A percentile compares a stretch with the other conserved stretches of the same genome.
These are phyloP conservation scores for Umimayanthus chanpuru DNA, from an alignment of 92 coral and sea anemone genomes.

Conservation along the genomic window DNA sequence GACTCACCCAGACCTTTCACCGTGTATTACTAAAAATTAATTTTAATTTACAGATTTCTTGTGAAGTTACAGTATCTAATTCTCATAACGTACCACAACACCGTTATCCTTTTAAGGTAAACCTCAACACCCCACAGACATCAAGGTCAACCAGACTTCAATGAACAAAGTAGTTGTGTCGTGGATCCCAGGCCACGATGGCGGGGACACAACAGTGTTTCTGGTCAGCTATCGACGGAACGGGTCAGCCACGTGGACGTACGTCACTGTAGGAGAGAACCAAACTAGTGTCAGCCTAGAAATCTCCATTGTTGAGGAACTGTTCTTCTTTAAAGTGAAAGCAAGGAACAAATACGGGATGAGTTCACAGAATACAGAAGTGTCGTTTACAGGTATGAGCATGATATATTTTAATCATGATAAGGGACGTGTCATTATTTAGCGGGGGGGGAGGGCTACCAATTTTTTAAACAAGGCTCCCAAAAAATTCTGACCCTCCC, in stretches of 20 bases:
- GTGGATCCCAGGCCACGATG: slow-evolving; percentile 85
- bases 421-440: too few relatives aligned
- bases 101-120: slow-evolving; percentile 55
- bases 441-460: too few relatives aligned
- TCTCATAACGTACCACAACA: neutral
- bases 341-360: slow-evolving; percentile 75
- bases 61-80: neutral
- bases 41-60: too few relatives aligned
- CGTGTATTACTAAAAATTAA: neutral
- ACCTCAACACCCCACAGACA: slow-evolving; percentile 73
- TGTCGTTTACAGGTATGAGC: slow-evolving; percentile 48
- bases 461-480: too few relatives aligned
- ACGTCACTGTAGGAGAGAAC: slow-evolving; percentile 32
- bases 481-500: too few relatives aligned
- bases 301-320: slow-evolving; percentile 48
- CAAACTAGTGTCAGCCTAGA: slow-evolving; percentile 52
- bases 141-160: slow-evolving; percentile 62
- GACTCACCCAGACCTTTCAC: too few relatives aligned
- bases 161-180: slow-evolving; percentile 45
- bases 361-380: slow-evolving; percentile 47
- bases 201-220: slow-evolving; percentile 55
- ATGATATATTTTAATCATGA: too few relatives aligned
- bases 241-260: slow-evolving; percentile 52
- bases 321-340: slow-evolving; percentile 61
- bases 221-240: slow-evolving; percentile 57